Evolutionary conservation across 2,113 vertebrate species (phyloP), one percentile per base, ranked within the genome.

Genomic region (Centropus bengalensis): DNA sequence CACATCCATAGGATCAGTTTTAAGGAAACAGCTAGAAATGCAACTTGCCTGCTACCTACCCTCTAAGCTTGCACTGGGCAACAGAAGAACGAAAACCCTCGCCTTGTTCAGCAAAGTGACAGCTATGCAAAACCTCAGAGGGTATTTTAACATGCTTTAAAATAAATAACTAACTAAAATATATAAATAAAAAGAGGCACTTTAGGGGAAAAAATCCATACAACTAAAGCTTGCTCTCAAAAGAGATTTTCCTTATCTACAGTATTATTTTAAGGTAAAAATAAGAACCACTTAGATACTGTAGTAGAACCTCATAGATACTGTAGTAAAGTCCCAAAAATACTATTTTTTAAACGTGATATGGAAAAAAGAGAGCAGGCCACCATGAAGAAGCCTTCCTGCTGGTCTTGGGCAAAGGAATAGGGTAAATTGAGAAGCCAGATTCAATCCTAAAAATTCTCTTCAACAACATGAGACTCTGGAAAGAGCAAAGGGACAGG

Each of bases 401-500:
- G 56, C 85, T 93, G 59, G 14, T 89, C 60, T 90, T 67, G 23
- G 52, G 79, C 93, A 84, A 81, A 96, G 64, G 44, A 88, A 86
- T 81, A 95, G 89, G 3, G 94, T 90, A 92, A 95, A 91, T 45
- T 90, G 90, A 88, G 93, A 94, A 90, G 93, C 36, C 79, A 0
- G 86, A 91, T 93, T 76, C 3, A 30, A 86, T 91, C 94, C 86
- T 82, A 91, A 83, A 83, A 94, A 67, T 56, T 85, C 67, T 80
- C 69, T 78, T 78, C 68, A 76, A 91, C 70, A 91, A 81, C 86
- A 84, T 71, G 93, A 94, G 93, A 78, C 90, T 67, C 86, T 94
- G 93, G 91, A 88, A 90, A 75, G 40, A 96, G 93, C 82, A 71
- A 90, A 90, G 64, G 86, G 73, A 78, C 79, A 93, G 88, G 28